Percentiles rank a stretch among this genome's conserved stretches.
Evolutionary conservation across 2,113 vertebrate species (phyloP).

Genomic region (Gadus chalcogrammus): DNA sequence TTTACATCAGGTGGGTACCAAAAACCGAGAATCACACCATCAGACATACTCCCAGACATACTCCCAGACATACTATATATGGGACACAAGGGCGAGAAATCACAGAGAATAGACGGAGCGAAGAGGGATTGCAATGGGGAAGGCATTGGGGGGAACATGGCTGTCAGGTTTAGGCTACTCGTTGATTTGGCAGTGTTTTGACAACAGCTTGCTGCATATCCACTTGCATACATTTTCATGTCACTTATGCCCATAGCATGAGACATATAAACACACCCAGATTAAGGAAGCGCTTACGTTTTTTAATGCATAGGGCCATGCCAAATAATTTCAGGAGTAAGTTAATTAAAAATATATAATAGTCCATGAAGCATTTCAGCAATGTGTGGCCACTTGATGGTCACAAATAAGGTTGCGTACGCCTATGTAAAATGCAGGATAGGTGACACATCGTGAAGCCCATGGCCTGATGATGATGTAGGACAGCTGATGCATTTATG

Average conservation of each 20-base stretch:
- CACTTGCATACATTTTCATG: conserved; percentile 59
- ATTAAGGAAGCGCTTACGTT: conserved; percentile 30
- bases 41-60: too few relatives aligned
- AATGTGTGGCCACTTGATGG: not conserved
- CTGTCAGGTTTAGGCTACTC: conserved; percentile 14
- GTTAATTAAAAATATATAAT: not conserved
- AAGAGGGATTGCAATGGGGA: conserved; percentile 1
- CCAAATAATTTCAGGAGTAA: not conserved
- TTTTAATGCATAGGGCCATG: not conserved
- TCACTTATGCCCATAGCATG: conserved; percentile 50
- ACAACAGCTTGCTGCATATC: conserved; percentile 59
- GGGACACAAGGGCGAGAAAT: too few relatives aligned
- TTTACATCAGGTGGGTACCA: conserved; percentile 95
- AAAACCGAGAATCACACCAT: not conserved
- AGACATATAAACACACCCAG: conserved; percentile 58
- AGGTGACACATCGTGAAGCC: conserved; percentile 61
- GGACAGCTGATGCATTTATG: conserved; percentile 65
- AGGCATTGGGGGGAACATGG: not conserved
- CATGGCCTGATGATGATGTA: conserved; percentile 32
- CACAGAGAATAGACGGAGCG: conserved; percentile 35
- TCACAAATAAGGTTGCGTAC: conserved; percentile 2
- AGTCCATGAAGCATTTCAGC: conserved; percentile 11
- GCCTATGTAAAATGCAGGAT: conserved; percentile 52
- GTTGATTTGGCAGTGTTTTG: conserved; percentile 48
- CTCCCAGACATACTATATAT: too few relatives aligned